A percentile compares a stretch with the other conserved stretches of the same genome.
These are phyloP conservation scores for Ictalurus furcatus DNA, from an alignment of 2,113 vertebrate genomes.

Conservation along the genomic window DNA sequence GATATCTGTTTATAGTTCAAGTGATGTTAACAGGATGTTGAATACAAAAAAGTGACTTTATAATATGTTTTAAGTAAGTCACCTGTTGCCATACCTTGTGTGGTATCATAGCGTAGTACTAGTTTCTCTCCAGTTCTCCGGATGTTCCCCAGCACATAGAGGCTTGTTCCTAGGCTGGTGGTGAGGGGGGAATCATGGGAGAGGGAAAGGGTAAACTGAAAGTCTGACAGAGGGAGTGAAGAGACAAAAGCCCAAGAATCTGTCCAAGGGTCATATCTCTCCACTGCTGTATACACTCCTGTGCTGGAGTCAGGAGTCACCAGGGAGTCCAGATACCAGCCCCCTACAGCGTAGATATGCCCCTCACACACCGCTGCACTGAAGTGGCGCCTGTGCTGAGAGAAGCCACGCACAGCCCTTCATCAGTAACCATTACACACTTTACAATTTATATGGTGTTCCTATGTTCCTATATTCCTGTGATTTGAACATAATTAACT, in stretches of 20 bases:
- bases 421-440: neutral
- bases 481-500: neutral
- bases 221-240: constrained; percentile 73
- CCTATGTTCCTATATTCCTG: neutral
- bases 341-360: constrained; percentile 74
- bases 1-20: neutral
- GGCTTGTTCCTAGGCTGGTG: constrained; percentile 59
- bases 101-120: constrained; percentile 70
- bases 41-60: neutral
- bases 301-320: constrained; percentile 74
- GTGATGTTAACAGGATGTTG: neutral
- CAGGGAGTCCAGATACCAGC: constrained; percentile 78
- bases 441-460: neutral
- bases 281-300: constrained; percentile 73
- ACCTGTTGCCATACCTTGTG: constrained; percentile 59
- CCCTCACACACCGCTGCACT: constrained; percentile 73
- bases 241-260: constrained; percentile 74
- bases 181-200: constrained; percentile 76
- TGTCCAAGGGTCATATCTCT: constrained; percentile 75
- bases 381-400: constrained; percentile 76
- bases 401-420: constrained; percentile 10
- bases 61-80: neutral
- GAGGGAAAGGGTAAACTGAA: constrained; percentile 74
- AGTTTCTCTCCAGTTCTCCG: constrained; percentile 76
- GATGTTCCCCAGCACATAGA: constrained; percentile 75